Evolutionary conservation across 92 coral and sea anemone genomes (phyloP).

Genomic region (Palythoa heliodiscus): DNA sequence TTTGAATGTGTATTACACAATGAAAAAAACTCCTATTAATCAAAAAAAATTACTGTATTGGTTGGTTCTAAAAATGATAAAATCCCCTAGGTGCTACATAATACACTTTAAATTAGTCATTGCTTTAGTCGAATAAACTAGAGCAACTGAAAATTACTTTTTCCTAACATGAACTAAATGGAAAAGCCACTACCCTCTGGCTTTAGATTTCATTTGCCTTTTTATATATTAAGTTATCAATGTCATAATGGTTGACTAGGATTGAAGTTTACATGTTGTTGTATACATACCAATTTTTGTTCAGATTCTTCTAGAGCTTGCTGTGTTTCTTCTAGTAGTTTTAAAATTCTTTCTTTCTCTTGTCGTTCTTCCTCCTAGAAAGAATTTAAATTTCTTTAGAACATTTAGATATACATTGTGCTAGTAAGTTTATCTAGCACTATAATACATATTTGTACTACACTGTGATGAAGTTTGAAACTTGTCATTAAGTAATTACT

Average conservation of each 20-base stretch:
- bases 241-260: not conserved
- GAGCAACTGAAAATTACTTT: too few species aligned
- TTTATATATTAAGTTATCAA: not conserved
- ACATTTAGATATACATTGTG: not conserved
- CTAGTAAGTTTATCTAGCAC: too few species aligned
- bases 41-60: too few species aligned
- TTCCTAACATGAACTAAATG: too few species aligned
- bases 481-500: not conserved
- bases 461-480: not conserved
- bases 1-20: too few species aligned
- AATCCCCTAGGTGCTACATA: too few species aligned
- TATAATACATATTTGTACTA: not conserved
- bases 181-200: too few species aligned
- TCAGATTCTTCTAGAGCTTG: slow-evolving; percentile 87
- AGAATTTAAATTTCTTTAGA: not conserved
- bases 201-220: not conserved
- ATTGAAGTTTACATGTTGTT: not conserved
- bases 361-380: slow-evolving; percentile 91
- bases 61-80: too few species aligned
- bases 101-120: too few species aligned
- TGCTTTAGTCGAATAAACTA: too few species aligned
- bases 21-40: too few species aligned
- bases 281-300: slow-evolving; percentile 88
- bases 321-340: slow-evolving; percentile 80
- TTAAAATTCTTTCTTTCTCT: slow-evolving; percentile 83